Evolutionary conservation across 2,113 vertebrate species (phyloP), one percentile per base, ranked within the genome.

Genomic region (Callorhinus ursinus): DNA sequence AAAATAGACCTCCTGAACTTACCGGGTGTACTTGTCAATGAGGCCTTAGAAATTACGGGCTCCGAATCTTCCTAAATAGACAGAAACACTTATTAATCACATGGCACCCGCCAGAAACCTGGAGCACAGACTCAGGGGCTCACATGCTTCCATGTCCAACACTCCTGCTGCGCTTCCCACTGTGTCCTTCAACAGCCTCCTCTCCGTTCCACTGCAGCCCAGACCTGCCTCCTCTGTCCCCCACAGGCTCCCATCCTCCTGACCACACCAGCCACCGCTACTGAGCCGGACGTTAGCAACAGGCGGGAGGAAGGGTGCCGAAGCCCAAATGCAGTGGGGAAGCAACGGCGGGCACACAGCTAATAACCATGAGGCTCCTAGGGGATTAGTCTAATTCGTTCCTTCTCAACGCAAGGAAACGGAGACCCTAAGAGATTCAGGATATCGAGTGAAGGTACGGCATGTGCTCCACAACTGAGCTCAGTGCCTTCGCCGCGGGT

Each of bases 21-120:
- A 99, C 99, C 99, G 98, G 99, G 99, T 97, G 99, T 99, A 99
- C 99, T 99, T 99, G 99, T 99, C 98, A 99, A 99, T 80, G 99
- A 99, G 96, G 99, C 98, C 98, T 99, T 99, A 36, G 99, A 98
- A 97, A 99, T 98, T 36, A 99, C 98, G 97, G 99, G 98, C 79
- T 99, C 99, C 57, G 99, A 95, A 91, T 99, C 99, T 97, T 99
- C 99, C 99, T 99, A 98, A 98, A 97, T 84, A 97, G 88, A 97
- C 31, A 94, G 15, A 79, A 55, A 98, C 1, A 24, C 2, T 0
- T 11, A 49, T 92, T 33, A 55, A 67, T 21, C 83, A 24, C 4
- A 51, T 4, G 26, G 10, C 49, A 55, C 18, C 33, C 42, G 53
- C 36, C 16, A 61, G 49, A 88, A 33, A 72, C 26, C 5, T 6